Conservation (phyloP, 23 tunicate genomes). For the Botrylloides violaceus region DNA sequence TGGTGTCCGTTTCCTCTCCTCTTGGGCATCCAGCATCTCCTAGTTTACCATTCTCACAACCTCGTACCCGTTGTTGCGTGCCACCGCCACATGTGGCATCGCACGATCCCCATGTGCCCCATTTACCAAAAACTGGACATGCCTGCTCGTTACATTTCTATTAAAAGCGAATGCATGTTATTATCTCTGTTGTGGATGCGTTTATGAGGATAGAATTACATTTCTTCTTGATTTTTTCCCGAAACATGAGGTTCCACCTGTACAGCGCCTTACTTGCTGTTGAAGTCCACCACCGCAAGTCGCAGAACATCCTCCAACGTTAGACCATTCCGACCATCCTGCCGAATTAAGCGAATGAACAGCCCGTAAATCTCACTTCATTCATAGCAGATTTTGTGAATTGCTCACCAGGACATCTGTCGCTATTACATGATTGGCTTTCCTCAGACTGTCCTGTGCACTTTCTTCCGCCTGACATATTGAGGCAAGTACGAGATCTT, state of each 20-base stretch:
- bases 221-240: neutral
- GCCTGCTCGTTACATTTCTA: conserved; percentile 13
- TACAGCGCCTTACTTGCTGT: neutral
- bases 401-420: neutral
- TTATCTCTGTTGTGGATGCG: too few species aligned
- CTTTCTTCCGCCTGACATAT: neutral
- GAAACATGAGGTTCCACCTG: neutral
- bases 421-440: neutral
- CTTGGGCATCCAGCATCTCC: conserved; percentile 40
- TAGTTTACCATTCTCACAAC: conserved; percentile 29
- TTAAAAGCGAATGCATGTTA: neutral
- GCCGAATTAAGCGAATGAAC: neutral
- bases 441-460: neutral
- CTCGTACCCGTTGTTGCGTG: conserved; percentile 4
- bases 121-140: conserved; percentile 18
- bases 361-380: neutral
- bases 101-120: conserved; percentile 31
- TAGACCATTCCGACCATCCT: conserved; percentile 18
- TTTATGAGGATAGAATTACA: too few species aligned
- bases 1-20: conserved; percentile 5
- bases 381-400: neutral
- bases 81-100: conserved; percentile 44
- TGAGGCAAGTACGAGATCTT: conserved; percentile 4
- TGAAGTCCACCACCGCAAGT: conserved; percentile 26
- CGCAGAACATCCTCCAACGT: neutral